Conservation (phyloP, 2,888 invertebrate species). For the Autographa gamma region DNA sequence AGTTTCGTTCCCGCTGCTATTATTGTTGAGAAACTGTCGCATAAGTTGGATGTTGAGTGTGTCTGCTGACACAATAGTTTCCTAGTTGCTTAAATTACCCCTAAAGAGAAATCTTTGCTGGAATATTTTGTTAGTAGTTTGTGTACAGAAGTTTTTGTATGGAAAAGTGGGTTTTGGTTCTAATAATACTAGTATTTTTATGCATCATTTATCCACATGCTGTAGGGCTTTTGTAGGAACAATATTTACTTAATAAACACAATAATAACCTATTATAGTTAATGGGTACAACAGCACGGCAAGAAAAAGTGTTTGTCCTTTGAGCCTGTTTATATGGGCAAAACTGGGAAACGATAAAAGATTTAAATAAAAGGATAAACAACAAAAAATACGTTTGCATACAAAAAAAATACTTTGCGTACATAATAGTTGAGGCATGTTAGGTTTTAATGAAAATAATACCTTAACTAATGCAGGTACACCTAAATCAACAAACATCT, state of each 20-base stretch:
- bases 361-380: too few relatives aligned
- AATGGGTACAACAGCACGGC: background rate
- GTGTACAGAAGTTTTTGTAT: background rate
- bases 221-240: background rate
- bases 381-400: too few relatives aligned
- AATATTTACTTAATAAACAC: background rate
- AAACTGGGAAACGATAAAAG: too few relatives aligned
- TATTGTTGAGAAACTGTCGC: slow-evolving; percentile 85
- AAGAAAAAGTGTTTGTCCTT: background rate
- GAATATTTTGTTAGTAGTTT: slow-evolving; percentile 23
- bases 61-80: slow-evolving; percentile 75
- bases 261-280: background rate
- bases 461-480: background rate
- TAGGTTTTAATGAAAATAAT: too few relatives aligned
- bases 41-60: slow-evolving; percentile 74
- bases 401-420: too few relatives aligned
- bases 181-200: background rate
- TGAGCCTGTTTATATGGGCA: background rate
- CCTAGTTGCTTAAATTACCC: slow-evolving; percentile 58
- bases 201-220: background rate
- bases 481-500: background rate
- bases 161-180: background rate
- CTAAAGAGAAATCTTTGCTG: slow-evolving; percentile 48
- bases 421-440: too few relatives aligned
- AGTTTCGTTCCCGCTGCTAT: slow-evolving; percentile 86